phyloP scores from a whole-genome alignment of 2,113 vertebrate genomes.

The Spea multiplicata region DNA sequence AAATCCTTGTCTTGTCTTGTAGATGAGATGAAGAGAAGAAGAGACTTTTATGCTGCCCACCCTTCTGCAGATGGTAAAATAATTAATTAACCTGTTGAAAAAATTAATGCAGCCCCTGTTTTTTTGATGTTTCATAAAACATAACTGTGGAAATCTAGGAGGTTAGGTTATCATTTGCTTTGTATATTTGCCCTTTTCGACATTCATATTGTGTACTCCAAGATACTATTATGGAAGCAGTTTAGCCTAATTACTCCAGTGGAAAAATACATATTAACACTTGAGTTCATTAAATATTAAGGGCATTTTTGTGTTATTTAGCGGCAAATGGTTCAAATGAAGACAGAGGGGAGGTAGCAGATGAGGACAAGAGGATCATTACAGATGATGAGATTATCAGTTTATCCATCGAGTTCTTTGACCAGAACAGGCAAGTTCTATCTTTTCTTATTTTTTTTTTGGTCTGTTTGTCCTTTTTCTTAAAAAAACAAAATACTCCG shows the following conservation, averaged over 20 bases:
- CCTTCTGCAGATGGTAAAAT: conserved; percentile 90
- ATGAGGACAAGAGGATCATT: conserved; percentile 98
- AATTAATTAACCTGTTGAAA: background rate
- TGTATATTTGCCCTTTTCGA: too few species aligned
- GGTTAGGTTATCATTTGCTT: too few species aligned
- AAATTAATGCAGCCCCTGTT: too few species aligned
- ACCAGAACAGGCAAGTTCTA: conserved; percentile 81
- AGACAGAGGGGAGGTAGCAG: conserved; percentile 96
- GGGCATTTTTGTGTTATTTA: conserved; percentile 51
- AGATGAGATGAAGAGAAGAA: conserved; percentile 99
- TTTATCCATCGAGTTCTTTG: conserved; percentile 97
- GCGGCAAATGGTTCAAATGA: conserved; percentile 96
- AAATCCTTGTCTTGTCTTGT: conserved; percentile 50
- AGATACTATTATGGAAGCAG: too few species aligned
- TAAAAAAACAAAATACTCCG: too few species aligned
- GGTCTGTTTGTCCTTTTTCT: too few species aligned
- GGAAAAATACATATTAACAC: too few species aligned
- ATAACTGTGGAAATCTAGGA: too few species aligned
- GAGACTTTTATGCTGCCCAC: conserved; percentile 97
- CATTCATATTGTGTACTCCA: too few species aligned
- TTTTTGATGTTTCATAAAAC: too few species aligned
- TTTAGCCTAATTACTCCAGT: too few species aligned
- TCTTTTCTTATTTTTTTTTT: background rate
- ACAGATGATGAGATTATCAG: conserved; percentile 99
- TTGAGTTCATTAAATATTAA: too few species aligned